A percentile compares a stretch with the other conserved stretches of the same genome.
phyloP scores from a whole-genome alignment of 2,797 vertebrate species.

The Neopelma chrysocephalum region DNA sequence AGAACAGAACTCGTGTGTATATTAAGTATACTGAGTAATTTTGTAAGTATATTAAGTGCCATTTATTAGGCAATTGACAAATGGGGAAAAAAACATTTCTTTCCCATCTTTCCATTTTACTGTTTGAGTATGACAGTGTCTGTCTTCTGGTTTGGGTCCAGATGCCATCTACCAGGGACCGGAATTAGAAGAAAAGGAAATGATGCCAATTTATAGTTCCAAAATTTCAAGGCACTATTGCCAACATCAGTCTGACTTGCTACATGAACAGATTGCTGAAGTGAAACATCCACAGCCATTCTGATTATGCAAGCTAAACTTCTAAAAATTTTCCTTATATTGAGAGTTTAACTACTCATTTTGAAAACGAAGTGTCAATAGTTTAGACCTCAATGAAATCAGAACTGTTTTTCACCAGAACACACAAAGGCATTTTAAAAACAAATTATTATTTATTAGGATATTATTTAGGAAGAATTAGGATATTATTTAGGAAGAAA shows the following conservation, averaged over 20 bases:
- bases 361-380: not conserved
- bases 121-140: not conserved
- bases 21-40: not conserved
- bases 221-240: not conserved
- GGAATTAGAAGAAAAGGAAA: not conserved
- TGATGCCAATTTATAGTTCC: not conserved
- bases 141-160: not conserved
- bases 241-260: not conserved
- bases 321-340: not conserved
- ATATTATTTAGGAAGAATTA: too few species aligned
- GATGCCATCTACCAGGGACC: not conserved
- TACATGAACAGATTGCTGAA: not conserved
- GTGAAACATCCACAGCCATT: not conserved
- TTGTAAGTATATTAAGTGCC: not conserved
- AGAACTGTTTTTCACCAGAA: not conserved
- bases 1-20: rapidly evolving
- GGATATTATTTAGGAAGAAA: not conserved
- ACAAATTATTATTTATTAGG: not conserved
- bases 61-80: not conserved
- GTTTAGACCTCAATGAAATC: not conserved
- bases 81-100: not conserved
- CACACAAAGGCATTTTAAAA: not conserved
- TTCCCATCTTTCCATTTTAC: not conserved
- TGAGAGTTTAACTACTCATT: not conserved
- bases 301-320: not conserved